Base-by-base conservation (phyloP, 2,888 invertebrate species). In the Taphrorychus bicolor region DNA sequence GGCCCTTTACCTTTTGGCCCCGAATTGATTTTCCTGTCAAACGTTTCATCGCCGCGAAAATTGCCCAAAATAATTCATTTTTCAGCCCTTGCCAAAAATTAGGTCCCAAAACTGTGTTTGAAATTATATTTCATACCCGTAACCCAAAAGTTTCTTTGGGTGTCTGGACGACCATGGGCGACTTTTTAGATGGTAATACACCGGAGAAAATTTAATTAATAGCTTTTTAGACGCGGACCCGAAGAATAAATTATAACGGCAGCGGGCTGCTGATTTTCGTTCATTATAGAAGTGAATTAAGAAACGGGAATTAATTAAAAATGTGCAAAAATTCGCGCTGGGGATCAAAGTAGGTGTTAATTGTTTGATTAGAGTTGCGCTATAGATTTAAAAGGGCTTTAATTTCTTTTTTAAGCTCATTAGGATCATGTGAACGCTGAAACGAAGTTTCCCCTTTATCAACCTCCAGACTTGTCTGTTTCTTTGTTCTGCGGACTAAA, bases 121-220 rank as follows among this genome's bases (percentile, higher is more conserved):
- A 32, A 32, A 32, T n/a, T n/a, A n/a, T 32, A 32, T 32, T 32
- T 32, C 32, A 32, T 7, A 7, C 32, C 11, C 24, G 9, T 32
- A 32, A 2, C 32, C 32, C 11, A 32, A 1, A 32, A 32, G 9
- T 32, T 32, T 32, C 11, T 7, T 11, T 32, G 3, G 32, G 3
- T 32, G 3, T 9, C 32, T 32, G 32, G 32, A 32, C 32, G 9
- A 32, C 11, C 11, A 32, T 32, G 32, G 7, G 32, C 32, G 9
- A 32, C 48, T 48, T 14, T 48, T 48, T 48, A 48, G 48, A 48
- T 48, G 48, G 48, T 48, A 48, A 48, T 48, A 48, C 9, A 48
- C 16, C 16, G 48, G 16, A 16, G 32, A 48, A 48, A n/a, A 48
- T 48, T 18, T 18, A 48, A 48, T 48, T 4, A 48, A 18, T 16